These are phyloP conservation scores for Hippasteria phrygiana DNA, from an alignment of 53 echinoderm and acorn worm species.

Conservation along the genomic window DNA sequence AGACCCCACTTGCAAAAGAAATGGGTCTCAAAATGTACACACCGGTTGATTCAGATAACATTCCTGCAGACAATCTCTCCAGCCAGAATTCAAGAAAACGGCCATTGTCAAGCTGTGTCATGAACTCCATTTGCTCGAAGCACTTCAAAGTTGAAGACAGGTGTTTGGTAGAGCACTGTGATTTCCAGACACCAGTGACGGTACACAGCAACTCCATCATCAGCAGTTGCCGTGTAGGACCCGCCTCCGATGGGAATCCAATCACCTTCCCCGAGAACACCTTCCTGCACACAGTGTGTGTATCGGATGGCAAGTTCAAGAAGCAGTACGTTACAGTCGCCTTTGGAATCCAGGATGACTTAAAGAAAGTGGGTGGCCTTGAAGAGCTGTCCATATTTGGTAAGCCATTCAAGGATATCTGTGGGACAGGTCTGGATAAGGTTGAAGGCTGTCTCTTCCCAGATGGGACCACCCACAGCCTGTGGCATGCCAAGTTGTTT, in stretches of 20 bases:
- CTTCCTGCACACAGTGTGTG: conserved; percentile 86
- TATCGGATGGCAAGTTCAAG: conserved; percentile 24
- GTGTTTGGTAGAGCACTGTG: conserved; percentile 82
- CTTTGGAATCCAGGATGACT: conserved; percentile 80
- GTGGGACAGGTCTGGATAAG: conserved; percentile 33
- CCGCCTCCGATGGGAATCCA: background rate
- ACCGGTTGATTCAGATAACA: background rate
- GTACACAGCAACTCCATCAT: conserved; percentile 75
- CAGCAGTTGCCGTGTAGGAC: conserved; percentile 75
- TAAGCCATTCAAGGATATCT: conserved; percentile 65
- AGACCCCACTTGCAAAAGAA: conserved; percentile 54
- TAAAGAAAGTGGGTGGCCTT: conserved; percentile 68
- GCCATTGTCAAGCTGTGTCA: conserved; percentile 57
- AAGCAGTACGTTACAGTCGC: conserved; percentile 79
- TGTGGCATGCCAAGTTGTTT: conserved; percentile 94
- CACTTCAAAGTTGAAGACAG: conserved; percentile 53
- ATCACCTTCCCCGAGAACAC: conserved; percentile 67
- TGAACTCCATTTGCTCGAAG: conserved; percentile 70
- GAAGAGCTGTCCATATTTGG: conserved; percentile 73
- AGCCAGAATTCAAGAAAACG: background rate
- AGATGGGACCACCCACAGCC: conserved; percentile 42
- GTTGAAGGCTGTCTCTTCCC: conserved; percentile 56
- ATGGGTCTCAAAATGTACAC: background rate
- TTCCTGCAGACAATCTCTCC: background rate
- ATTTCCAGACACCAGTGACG: conserved; percentile 52